phyloP scores from a whole-genome alignment of 2,888 invertebrate genomes.

The Diarsia dahlii region DNA sequence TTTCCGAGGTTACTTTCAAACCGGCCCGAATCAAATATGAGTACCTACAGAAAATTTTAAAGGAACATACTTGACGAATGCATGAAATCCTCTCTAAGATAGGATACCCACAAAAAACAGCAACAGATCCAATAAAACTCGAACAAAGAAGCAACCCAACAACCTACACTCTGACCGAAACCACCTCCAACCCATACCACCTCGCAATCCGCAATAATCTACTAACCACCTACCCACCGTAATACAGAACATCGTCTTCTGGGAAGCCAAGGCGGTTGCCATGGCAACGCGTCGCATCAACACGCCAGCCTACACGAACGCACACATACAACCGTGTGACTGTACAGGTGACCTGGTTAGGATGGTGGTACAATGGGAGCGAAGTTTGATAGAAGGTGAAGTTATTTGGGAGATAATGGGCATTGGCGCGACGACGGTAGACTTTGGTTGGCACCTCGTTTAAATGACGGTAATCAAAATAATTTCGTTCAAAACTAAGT shows the following conservation, averaged over 20 bases:
- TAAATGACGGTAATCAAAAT: background rate
- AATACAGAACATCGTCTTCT: constrained; percentile 72
- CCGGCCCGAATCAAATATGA: background rate
- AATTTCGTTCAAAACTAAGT: background rate
- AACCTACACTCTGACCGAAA: background rate
- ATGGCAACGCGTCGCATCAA: constrained; percentile 89
- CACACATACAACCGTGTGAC: constrained; percentile 79
- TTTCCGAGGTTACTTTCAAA: background rate
- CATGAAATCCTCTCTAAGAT: background rate
- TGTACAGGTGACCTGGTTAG: constrained; percentile 84
- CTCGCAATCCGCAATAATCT: constrained; percentile 48
- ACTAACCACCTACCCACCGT: constrained; percentile 23
- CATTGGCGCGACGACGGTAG: background rate
- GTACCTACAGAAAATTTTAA: background rate
- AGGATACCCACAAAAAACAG: background rate
- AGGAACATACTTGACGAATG: background rate
- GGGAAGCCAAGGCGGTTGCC: constrained; percentile 84
- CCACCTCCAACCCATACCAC: constrained; percentile 1
- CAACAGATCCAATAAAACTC: background rate
- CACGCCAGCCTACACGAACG: constrained; percentile 74
- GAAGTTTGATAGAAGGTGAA: background rate
- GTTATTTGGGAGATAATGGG: background rate
- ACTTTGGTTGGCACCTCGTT: background rate
- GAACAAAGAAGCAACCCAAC: background rate
- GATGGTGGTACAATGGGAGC: constrained; percentile 64